phyloP scores from a whole-genome alignment of 2,888 invertebrate genomes.

The Cinara cedri region DNA sequence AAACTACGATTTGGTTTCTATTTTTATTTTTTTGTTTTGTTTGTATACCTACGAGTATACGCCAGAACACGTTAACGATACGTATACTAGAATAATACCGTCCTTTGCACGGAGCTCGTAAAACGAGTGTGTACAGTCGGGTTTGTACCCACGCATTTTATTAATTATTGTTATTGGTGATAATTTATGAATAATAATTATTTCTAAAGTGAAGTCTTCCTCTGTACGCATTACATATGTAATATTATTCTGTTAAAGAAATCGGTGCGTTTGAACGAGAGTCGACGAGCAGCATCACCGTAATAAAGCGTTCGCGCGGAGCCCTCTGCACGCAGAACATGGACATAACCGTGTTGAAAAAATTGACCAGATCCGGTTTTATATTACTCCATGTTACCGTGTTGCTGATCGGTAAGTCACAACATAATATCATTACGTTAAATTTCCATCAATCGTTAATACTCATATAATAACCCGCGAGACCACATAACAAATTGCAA shows the following conservation, averaged over 20 bases:
- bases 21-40: too few relatives aligned
- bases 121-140: not conserved
- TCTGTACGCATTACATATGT: not conserved
- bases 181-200: not conserved
- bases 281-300: not conserved
- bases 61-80: too few relatives aligned
- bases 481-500: too few relatives aligned
- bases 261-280: conserved; percentile 39
- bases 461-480: too few relatives aligned
- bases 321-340: conserved; percentile 16
- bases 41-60: too few relatives aligned
- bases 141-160: not conserved
- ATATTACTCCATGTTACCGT: conserved; percentile 44
- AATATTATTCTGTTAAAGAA: not conserved
- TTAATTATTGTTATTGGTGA: not conserved
- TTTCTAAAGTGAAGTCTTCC: not conserved
- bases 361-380: conserved; percentile 53
- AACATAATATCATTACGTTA: too few relatives aligned
- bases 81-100: too few relatives aligned
- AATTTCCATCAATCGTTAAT: too few relatives aligned
- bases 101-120: not conserved
- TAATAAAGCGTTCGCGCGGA: not conserved
- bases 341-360: conserved; percentile 53
- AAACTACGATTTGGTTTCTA: too few relatives aligned
- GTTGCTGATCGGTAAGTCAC: conserved; percentile 46